Percentiles rank a stretch among this genome's conserved stretches.
These are phyloP conservation scores for Phrixothrix hirtus DNA, from an alignment of 2,888 invertebrate genomes.

Conservation along the genomic window DNA sequence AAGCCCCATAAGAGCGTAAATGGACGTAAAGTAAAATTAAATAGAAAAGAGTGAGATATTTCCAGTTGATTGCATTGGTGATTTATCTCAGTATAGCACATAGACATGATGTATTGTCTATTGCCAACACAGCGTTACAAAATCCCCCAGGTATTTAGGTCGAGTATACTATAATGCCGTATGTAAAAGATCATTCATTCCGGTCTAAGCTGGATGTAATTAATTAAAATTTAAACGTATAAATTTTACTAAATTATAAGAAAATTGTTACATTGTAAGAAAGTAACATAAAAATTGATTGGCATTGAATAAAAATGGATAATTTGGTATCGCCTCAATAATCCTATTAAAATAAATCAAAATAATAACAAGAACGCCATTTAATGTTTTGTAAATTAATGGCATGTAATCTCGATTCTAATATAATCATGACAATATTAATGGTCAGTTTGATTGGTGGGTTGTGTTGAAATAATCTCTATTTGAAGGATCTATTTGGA, in stretches of 20 bases:
- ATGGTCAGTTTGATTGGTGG: conserved; percentile 19
- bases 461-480: conserved; percentile 7
- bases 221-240: neutral
- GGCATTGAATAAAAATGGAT: too few species aligned
- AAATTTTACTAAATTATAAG: too few species aligned
- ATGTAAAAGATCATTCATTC: conserved; percentile 42
- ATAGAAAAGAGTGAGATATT: conserved; percentile 38
- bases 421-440: conserved; percentile 15
- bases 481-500: conserved; percentile 11
- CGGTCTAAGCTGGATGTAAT: conserved; percentile 30
- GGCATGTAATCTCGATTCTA: conserved; percentile 19
- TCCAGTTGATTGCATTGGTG: conserved; percentile 54
- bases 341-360: conserved; percentile 18
- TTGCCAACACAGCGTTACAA: conserved; percentile 54
- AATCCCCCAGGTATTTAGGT: conserved; percentile 55
- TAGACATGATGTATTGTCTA: conserved; percentile 56
- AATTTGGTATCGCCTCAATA: neutral
- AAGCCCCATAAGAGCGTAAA: neutral
- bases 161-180: conserved; percentile 35
- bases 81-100: conserved; percentile 53
- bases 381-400: conserved; percentile 19
- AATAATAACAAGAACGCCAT: conserved; percentile 1
- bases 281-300: too few species aligned
- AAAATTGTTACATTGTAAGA: too few species aligned
- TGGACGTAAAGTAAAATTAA: conserved; percentile 14